Evolutionary conservation across 2,113 vertebrate species (phyloP).

Genomic region (Erythrocercus mccallii): DNA sequence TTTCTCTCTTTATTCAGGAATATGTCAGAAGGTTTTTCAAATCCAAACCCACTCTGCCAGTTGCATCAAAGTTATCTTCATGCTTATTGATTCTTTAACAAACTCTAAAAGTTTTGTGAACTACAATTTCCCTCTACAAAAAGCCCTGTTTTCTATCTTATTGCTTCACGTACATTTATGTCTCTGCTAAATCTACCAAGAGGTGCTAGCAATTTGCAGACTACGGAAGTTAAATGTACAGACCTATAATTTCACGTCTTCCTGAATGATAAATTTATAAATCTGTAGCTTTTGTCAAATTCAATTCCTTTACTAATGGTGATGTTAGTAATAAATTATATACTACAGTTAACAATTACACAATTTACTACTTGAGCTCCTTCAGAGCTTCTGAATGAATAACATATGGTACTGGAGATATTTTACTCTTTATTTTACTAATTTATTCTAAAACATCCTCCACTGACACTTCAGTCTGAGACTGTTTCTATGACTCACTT

Average conservation of each 20-base stretch:
- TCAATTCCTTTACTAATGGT: not conserved
- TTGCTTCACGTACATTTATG: not conserved
- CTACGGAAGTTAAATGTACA: not conserved
- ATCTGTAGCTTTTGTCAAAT: not conserved
- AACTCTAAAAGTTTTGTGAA: not conserved
- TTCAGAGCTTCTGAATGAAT: not conserved
- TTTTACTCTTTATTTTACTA: constrained; percentile 8
- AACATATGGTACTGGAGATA: not conserved
- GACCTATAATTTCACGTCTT: not conserved
- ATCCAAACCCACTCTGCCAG: not conserved
- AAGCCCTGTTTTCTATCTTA: not conserved
- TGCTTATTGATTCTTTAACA: not conserved
- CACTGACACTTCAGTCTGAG: not conserved
- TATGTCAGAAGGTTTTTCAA: not conserved
- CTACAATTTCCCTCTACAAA: not conserved
- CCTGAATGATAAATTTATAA: not conserved
- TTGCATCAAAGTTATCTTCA: not conserved
- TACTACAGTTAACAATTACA: not conserved
- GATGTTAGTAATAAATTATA: constrained; percentile 1
- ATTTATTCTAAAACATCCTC: constrained; percentile 11
- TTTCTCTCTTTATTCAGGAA: not conserved
- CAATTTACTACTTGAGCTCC: not conserved
- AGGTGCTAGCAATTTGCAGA: not conserved
- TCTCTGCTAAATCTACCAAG: not conserved
- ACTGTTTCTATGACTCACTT: not conserved